Base-by-base conservation (phyloP, 2,113 vertebrate genomes). In the Saccopteryx bilineata region DNA sequence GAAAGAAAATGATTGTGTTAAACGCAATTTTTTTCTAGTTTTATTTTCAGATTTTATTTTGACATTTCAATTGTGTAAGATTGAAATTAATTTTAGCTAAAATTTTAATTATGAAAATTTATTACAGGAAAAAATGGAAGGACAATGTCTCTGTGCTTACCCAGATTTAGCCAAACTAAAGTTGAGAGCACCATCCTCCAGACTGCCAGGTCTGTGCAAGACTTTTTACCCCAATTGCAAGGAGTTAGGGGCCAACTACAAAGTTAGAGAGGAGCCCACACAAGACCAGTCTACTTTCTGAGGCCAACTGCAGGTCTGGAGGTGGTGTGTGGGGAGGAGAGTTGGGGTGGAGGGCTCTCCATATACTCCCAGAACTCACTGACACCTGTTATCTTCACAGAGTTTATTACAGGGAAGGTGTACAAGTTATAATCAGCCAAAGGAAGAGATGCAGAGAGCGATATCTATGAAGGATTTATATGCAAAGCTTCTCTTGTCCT, bases 101-200 rank as follows among this genome's bases (percentile, higher is more conserved):
- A 48, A 75, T 74, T 82, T 82, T 88, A 74, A 72, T 85, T 84
- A 84, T 61, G 80, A 85, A 90, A 68, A 52, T 85, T 31, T 54
- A 61, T 68, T 85, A 54, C 11, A 56, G 54, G 15, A 86, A 69
- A 96, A 63, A 96, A 92, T 33, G 54, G 46, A 92, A 96, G 71
- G 52, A 87, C 71, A 82, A 56, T 63, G 15, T 79, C 6, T 80
- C 18, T 92, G 2, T 88, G 66, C 66, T 26, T 68, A 23, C n/a
- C 24, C 33, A 78, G 68, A 31, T 61, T 80, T 75, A 90, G 12
- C 63, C 63, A 66, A 31, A 76, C 54, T 65, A 5, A 93, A 7
- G 9, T 19, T 82, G 80, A 63, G 69, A 33, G 26, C 23, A 63
- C 48, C 74, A 1, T 92, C 28, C 17, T 81, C 13, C 21, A 91